Evolutionary conservation across 2,888 invertebrate species (phyloP), one percentile per base, ranked within the genome.

Genomic region (Spisula subtruncata): DNA sequence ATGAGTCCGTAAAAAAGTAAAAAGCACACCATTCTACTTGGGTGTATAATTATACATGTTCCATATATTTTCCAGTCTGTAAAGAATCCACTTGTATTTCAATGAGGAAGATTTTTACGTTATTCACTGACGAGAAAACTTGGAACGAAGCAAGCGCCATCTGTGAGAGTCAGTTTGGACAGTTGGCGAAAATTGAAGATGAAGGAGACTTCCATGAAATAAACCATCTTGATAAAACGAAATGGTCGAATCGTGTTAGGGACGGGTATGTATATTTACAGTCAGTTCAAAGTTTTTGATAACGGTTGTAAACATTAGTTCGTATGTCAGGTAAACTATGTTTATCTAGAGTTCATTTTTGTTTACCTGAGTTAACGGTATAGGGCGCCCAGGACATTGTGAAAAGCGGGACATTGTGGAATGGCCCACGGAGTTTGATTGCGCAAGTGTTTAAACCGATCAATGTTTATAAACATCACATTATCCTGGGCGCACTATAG

Each of bases 91-190:
- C 66, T 20, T 46, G 51, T n/a, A 75, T 90, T 16, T 85, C 90
- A n/a, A 71, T 71, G 66, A 81, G 92, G 25, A 86, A 81, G 32
- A 90, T 92, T 18, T 92, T 89, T 85, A 90, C 90, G 16, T 51
- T 92, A 54, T 90, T 90, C 81, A 90, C 89, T 20, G 60, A 85
- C 20, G 51, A 75, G 51, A 87, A 85, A 51, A 89, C 92, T 0
- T 92, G 92, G 92, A 92, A 92, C 54, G 92, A 92, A 82, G 92
- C 92, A 0, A 84, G 85, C 8, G 85, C 75, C 10, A 83, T 92
- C 2, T 92, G 92, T 80, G 81, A 82, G 18, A 35, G 48, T 46
- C 90, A 92, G 46, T 90, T 80, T 54, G 92, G 92, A 12, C 90
- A 90, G 54, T 75, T 92, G 81, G 56, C 87, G 18, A 92, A 92